phyloP scores from a whole-genome alignment of 2,113 vertebrate species.

The Paramormyrops kingsleyae region DNA sequence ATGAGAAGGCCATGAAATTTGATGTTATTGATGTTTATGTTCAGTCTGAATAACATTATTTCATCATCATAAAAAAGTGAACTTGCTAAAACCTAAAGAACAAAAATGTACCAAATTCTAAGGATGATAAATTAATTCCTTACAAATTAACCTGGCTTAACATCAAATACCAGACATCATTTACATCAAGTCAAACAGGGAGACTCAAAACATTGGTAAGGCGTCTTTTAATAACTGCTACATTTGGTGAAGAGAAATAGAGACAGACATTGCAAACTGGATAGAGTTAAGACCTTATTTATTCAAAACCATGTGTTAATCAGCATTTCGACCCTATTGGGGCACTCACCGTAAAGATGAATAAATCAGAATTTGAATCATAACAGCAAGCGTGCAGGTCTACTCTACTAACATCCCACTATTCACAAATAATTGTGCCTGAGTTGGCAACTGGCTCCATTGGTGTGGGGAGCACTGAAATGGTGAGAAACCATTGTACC shows the following conservation, averaged over 20 bases:
- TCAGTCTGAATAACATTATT: neutral
- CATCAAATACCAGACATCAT: neutral
- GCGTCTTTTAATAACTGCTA: neutral
- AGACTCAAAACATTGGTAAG: neutral
- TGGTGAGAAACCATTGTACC: neutral
- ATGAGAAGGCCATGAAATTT: neutral
- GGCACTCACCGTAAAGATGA: conserved; percentile 3
- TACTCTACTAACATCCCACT: conserved; percentile 8
- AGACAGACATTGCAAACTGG: neutral
- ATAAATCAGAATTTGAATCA: neutral
- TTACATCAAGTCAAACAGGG: neutral
- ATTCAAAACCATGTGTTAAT: neutral
- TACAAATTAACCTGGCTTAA: neutral
- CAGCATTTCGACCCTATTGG: neutral
- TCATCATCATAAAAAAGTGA: neutral
- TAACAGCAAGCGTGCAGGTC: conserved; percentile 10
- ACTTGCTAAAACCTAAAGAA: neutral
- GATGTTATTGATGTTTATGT: neutral
- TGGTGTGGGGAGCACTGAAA: neutral
- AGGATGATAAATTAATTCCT: neutral
- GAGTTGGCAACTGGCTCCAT: neutral
- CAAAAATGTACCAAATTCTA: neutral
- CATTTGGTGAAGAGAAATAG: neutral
- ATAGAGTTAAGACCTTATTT: conserved; percentile 6
- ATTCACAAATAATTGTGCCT: neutral